phyloP scores from a whole-genome alignment of 2,888 invertebrate genomes.

The Loripinus fragilis region DNA sequence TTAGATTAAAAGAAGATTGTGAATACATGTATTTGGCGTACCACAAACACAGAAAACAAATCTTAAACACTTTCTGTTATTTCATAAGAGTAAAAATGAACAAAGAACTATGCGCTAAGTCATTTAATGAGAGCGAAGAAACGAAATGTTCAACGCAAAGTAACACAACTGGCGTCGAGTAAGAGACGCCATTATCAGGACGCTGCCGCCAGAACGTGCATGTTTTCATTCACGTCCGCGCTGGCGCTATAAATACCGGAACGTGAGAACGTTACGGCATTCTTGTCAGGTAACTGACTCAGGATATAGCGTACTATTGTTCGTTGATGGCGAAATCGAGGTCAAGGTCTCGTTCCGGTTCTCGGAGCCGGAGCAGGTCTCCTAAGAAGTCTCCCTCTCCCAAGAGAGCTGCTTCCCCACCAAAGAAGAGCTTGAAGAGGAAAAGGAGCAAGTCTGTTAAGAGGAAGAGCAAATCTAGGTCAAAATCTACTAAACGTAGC shows the following conservation, averaged over 20 bases:
- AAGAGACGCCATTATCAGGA: not conserved
- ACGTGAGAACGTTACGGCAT: not conserved
- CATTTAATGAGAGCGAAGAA: not conserved
- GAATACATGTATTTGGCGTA: no score
- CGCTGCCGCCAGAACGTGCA: constrained; percentile 1
- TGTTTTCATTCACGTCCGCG: constrained; percentile 26
- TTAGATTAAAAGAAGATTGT: no score
- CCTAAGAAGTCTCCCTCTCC: constrained; percentile 20
- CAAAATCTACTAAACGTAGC: constrained; percentile 33
- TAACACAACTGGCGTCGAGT: not conserved
- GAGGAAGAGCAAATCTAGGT: constrained; percentile 48
- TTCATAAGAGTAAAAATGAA: no score
- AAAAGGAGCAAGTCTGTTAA: constrained; percentile 48
- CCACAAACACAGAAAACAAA: no score
- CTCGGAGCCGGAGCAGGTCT: constrained; percentile 26
- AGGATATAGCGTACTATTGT: not conserved
- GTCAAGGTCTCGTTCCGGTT: constrained; percentile 30
- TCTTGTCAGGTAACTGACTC: constrained; percentile 21
- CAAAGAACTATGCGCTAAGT: not conserved
- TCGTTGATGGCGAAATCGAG: constrained; percentile 40
- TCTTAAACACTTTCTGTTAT: no score
- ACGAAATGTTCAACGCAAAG: not conserved
- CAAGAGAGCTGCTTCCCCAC: constrained; percentile 18
- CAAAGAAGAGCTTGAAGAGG: constrained; percentile 28
- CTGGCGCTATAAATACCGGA: constrained; percentile 10